Evolutionary conservation across 2,888 invertebrate genomes (phyloP), one percentile per base, ranked within the genome.

Genomic region (Druceiella hillmani): DNA sequence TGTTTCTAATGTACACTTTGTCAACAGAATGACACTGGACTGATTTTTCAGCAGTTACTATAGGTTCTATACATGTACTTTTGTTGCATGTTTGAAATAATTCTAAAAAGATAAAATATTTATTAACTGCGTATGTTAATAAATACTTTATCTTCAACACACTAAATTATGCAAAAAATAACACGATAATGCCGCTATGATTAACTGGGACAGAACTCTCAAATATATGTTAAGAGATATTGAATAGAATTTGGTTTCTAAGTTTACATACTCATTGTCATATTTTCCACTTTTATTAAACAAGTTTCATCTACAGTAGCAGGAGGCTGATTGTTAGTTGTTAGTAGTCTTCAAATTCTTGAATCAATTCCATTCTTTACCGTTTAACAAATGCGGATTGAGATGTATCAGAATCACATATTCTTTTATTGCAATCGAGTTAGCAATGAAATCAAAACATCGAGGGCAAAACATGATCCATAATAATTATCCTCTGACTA

Each of bases 401-500:
- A 10, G 40, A 37, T 29, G 29, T 30, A 30, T 26, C 25, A 40
- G 38, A 24, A 31, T 44, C 36, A 41, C 30, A 31, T 32, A 28
- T 31, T 38, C 39, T 41, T 37, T 37, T 36, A 16, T 9, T 30
- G 25, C 40, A 33, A 38, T 45, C 45, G 14, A 17, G 35, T 33
- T 48, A 46, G 35, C 46, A 49, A 33, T 37, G 22, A 43, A 49
- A 49, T 41, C 47, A n/a, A n/a, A n/a, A n/a, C n/a, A n/a, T 49
- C 22, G 42, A 43, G 20, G 47, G 47, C 39, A 48, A 26, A 36
- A 30, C 44, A 36, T 33, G 14, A 36, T 45, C 37, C 29, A 15
- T 29, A 31, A 43, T 32, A 28, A 31, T 22, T 27, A 45, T 33
- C 22, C 30, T 43, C 27, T 43, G 33, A 33, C 43, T 43, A 31